Evolutionary conservation across 2,797 vertebrate genomes (phyloP).

Genomic region (Adrianichthys oophorus): DNA sequence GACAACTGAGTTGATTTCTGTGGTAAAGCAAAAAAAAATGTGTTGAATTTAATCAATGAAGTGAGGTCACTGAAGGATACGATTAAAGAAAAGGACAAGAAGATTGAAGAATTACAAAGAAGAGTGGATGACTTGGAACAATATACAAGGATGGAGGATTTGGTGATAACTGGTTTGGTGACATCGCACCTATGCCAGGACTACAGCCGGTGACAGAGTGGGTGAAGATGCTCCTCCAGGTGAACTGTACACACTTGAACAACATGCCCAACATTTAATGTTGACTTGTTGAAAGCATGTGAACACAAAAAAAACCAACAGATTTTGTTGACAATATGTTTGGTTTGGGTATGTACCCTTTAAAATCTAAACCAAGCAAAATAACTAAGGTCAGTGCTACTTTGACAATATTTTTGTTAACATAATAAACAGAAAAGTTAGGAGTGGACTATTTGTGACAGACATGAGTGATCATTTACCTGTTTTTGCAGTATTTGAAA

Average conservation of each 20-base stretch:
- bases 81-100: background rate
- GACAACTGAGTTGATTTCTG: background rate
- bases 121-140: background rate
- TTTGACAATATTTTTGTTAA: too few relatives aligned
- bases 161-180: background rate
- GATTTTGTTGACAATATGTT: too few relatives aligned
- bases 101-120: background rate
- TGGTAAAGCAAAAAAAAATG: background rate
- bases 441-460: too few relatives aligned
- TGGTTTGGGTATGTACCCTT: too few relatives aligned
- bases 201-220: background rate
- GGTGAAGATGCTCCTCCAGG: background rate
- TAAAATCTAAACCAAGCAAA: too few relatives aligned
- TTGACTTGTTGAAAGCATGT: too few relatives aligned
- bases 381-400: too few relatives aligned
- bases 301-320: too few relatives aligned
- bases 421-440: too few relatives aligned
- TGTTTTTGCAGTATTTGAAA: too few relatives aligned
- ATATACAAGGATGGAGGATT: background rate
- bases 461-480: too few relatives aligned
- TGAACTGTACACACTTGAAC: background rate
- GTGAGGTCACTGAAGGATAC: background rate
- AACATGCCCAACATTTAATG: background rate
- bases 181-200: background rate
- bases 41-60: background rate